Evolutionary conservation across 2,113 vertebrate genomes (phyloP).

Genomic region (cat (Felis catus)): DNA sequence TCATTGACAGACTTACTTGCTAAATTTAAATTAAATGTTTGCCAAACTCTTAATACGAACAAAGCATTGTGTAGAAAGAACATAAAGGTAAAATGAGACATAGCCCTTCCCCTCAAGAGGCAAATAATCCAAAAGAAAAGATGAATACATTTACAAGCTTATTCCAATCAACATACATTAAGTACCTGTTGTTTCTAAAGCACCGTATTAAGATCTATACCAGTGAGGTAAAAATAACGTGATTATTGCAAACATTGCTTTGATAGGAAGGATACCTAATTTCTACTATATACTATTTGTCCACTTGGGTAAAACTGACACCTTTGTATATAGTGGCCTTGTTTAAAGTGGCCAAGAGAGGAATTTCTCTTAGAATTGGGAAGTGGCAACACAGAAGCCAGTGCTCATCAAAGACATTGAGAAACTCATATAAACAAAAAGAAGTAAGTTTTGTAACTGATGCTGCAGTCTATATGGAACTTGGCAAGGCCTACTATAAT

Average conservation of each 20-base stretch:
- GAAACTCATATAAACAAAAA: neutral
- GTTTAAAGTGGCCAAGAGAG: neutral
- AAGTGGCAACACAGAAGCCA: neutral
- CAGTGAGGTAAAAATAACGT: neutral
- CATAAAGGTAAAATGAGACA: neutral
- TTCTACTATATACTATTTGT: neutral
- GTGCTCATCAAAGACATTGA: neutral
- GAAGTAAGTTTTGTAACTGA: neutral
- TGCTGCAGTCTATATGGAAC: neutral
- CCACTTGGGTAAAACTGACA: neutral
- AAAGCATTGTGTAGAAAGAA: neutral
- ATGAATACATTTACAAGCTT: neutral
- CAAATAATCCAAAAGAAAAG: neutral
- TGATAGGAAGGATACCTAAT: neutral
- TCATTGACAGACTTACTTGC: neutral
- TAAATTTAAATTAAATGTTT: neutral
- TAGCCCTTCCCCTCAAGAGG: neutral
- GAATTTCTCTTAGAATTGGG: neutral
- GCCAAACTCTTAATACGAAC: neutral
- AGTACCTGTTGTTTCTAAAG: neutral
- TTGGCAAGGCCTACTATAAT: neutral
- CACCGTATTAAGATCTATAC: neutral
- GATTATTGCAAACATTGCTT: neutral
- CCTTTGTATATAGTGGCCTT: neutral
- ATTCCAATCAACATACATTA: neutral